Conservation (phyloP, 2,888 invertebrate genomes). For the Cryptocheilus praepositus region DNA sequence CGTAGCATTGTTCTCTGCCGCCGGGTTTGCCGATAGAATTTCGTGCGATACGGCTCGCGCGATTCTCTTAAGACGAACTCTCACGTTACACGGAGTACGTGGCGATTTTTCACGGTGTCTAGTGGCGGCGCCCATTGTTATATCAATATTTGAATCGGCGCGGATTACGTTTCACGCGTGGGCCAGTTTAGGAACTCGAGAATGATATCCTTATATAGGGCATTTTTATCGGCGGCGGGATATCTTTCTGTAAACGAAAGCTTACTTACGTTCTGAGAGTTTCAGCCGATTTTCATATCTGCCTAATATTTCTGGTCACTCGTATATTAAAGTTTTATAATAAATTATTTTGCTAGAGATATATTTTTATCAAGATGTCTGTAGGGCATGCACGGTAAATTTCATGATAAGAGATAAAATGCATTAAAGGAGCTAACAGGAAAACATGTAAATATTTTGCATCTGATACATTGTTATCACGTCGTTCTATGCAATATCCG, state of each 20-base stretch:
- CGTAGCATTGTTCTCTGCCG: not conserved
- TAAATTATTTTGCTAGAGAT: no score
- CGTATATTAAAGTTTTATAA: no score
- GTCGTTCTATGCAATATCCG: no score
- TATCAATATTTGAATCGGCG: constrained; percentile 8
- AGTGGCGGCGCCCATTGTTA: not conserved
- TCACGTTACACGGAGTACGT: not conserved
- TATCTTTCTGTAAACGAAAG: not conserved
- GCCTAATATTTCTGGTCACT: no score
- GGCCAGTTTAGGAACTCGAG: constrained; percentile 3
- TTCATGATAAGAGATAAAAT: no score
- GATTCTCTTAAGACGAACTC: constrained; percentile 7
- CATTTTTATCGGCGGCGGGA: not conserved
- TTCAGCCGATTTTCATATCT: no score
- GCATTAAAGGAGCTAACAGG: no score
- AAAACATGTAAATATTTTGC: no score
- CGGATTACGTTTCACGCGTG: constrained; percentile 3
- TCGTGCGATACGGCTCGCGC: not conserved
- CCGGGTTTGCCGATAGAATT: not conserved
- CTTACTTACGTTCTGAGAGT: not conserved
- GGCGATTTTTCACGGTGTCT: not conserved
- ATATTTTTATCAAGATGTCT: no score
- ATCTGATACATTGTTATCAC: no score
- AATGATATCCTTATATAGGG: not conserved
- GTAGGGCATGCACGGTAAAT: no score